phyloP scores from a whole-genome alignment of 2,888 invertebrate species.

The Philonicus albiceps region DNA sequence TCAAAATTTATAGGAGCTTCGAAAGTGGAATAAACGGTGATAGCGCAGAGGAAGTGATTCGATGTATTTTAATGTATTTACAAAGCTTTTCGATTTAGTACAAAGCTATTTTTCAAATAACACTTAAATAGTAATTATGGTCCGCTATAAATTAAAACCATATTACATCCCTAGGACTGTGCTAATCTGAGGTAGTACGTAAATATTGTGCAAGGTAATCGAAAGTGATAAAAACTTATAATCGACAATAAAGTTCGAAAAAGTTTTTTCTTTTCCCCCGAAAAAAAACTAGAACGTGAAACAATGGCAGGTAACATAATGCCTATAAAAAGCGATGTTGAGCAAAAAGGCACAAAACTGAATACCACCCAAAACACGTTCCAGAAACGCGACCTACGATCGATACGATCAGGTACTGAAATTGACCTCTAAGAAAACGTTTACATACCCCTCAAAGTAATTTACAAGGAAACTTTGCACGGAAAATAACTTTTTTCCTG shows the following conservation, averaged over 20 bases:
- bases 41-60: not conserved
- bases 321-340: not conserved
- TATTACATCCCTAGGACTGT: not conserved
- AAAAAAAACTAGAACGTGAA: not conserved
- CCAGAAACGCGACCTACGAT: not conserved
- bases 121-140: not conserved
- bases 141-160: not conserved
- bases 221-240: not conserved
- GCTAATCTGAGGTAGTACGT: not conserved
- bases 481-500: not conserved
- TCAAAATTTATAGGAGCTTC: not conserved
- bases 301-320: not conserved
- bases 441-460: constrained; percentile 48
- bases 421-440: constrained; percentile 44
- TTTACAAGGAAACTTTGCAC: constrained; percentile 47
- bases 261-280: not conserved
- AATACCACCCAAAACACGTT: not conserved
- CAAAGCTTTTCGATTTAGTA: not conserved
- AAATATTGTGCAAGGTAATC: not conserved
- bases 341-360: not conserved
- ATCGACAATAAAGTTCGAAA: not conserved
- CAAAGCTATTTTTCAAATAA: not conserved
- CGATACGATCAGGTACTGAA: constrained; percentile 15
- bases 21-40: not conserved
- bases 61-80: not conserved